Evolutionary conservation across 1,140 invertebrate species (phyloP).

Genomic region (Drosophila subobscura): DNA sequence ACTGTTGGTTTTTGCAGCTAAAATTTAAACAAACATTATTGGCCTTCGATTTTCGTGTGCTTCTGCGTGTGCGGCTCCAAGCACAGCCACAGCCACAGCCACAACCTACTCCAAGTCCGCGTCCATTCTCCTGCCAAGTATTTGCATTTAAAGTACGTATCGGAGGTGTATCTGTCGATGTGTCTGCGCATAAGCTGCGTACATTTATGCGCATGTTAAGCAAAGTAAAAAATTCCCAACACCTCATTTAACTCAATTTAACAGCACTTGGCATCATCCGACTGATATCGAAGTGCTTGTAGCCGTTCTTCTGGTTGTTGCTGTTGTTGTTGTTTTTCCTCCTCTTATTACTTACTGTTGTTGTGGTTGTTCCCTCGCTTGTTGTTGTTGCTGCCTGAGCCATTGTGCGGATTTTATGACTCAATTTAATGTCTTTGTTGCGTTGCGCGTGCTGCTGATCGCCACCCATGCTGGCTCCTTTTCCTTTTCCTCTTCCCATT

Average conservation of each 20-base stretch:
- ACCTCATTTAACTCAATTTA: conserved; percentile 73
- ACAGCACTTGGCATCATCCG: conserved; percentile 65
- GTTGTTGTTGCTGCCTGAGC: neutral
- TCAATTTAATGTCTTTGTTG: conserved; percentile 78
- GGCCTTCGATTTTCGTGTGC: conserved; percentile 63
- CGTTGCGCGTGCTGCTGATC: conserved; percentile 63
- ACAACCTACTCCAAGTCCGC: neutral
- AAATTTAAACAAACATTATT: conserved; percentile 80
- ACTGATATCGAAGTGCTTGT: conserved; percentile 48
- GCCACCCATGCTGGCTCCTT: conserved; percentile 51
- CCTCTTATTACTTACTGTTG: neutral
- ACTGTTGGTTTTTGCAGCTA: conserved; percentile 64
- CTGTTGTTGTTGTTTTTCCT: neutral
- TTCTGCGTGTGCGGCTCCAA: too few relatives aligned
- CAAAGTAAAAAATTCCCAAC: conserved; percentile 56
- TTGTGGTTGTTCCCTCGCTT: conserved; percentile 4
- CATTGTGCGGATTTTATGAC: conserved; percentile 70
- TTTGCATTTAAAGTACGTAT: conserved; percentile 58
- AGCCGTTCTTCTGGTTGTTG: conserved; percentile 22
- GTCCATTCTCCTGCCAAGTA: conserved; percentile 31
- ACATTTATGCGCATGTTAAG: conserved; percentile 68
- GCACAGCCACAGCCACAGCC: too few relatives aligned
- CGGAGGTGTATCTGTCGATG: conserved; percentile 31
- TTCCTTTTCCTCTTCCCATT: conserved; percentile 20
- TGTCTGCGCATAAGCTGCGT: conserved; percentile 25